phyloP scores from a whole-genome alignment of 2,113 vertebrate species.

The Cephalopterus ornatus region DNA sequence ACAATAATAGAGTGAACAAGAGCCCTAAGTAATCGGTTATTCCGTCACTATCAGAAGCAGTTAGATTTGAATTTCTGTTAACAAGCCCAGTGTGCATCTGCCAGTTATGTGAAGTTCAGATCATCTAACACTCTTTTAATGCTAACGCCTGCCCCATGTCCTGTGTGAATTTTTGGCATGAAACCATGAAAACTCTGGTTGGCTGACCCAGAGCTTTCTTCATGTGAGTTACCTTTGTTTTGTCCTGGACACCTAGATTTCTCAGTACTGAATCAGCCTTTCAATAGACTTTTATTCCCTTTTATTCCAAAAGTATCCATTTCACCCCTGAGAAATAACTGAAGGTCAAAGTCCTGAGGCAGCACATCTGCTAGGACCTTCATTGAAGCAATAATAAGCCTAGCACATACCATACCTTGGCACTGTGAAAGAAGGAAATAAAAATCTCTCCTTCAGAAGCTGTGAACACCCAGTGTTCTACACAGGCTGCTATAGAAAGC shows the following conservation, averaged over 20 bases:
- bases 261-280: neutral
- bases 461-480: neutral
- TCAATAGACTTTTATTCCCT: neutral
- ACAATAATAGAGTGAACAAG: neutral
- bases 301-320: neutral
- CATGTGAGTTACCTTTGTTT: neutral
- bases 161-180: neutral
- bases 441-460: neutral
- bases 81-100: neutral
- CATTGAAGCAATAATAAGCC: neutral
- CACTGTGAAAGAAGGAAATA: neutral
- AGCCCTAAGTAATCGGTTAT: neutral
- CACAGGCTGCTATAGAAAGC: neutral
- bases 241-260: neutral
- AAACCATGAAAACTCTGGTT: neutral
- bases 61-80: neutral
- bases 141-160: neutral
- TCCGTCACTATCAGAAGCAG: neutral
- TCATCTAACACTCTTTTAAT: neutral
- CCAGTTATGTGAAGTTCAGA: neutral
- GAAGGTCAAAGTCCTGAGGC: neutral
- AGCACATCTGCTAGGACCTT: neutral
- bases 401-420: neutral
- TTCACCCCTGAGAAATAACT: constrained; percentile 20
- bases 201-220: neutral